phyloP scores from a whole-genome alignment of 1,140 invertebrate genomes.

The Sycobia sp. region DNA sequence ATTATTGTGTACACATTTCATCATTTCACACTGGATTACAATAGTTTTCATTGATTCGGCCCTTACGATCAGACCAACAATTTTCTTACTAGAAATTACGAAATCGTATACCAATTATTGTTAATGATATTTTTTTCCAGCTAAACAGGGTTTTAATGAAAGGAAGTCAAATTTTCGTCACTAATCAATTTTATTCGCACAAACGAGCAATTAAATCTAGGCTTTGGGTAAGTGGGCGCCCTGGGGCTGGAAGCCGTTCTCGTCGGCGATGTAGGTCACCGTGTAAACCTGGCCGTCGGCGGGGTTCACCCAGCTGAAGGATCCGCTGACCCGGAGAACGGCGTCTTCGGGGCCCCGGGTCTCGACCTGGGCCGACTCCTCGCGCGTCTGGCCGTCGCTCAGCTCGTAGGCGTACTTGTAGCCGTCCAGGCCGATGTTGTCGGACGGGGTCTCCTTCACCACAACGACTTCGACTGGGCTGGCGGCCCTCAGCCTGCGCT shows the following conservation, averaged over 20 bases:
- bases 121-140: no score
- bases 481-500: neutral
- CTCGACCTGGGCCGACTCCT: slow-evolving; percentile 64
- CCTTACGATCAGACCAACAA: no score
- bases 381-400: slow-evolving; percentile 65
- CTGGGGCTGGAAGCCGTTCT: slow-evolving; percentile 55
- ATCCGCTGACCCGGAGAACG: slow-evolving; percentile 65
- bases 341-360: slow-evolving; percentile 69
- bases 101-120: no score
- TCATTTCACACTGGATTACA: no score
- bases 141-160: no score
- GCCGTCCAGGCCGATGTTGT: slow-evolving; percentile 57
- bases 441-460: slow-evolving; percentile 46
- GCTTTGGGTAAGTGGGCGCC: slow-evolving; percentile 38
- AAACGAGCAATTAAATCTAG: no score
- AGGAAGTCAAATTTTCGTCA: no score
- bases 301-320: slow-evolving; percentile 65
- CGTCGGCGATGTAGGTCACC: slow-evolving; percentile 60
- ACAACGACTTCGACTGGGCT: slow-evolving; percentile 44
- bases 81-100: no score
- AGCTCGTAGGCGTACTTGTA: slow-evolving; percentile 64
- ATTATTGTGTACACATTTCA: no score
- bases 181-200: no score
- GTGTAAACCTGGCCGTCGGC: slow-evolving; percentile 51
- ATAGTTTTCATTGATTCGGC: no score